These are phyloP conservation scores for Mungos mungo DNA, from an alignment of 2,113 vertebrate species.

Conservation along the genomic window DNA sequence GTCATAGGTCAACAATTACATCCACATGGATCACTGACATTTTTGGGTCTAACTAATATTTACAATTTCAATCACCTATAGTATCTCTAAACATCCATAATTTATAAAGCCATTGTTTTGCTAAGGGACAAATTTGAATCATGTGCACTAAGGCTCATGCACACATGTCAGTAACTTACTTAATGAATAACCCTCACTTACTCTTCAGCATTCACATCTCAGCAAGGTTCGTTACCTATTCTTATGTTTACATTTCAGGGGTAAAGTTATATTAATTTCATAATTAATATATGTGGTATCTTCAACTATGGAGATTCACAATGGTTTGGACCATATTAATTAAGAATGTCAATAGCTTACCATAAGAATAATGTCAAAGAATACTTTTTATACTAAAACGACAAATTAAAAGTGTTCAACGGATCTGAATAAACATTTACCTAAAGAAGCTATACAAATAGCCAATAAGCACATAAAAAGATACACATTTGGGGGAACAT, in stretches of 20 bases:
- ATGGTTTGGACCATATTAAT: not conserved
- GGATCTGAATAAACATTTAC: not conserved
- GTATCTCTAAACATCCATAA: not conserved
- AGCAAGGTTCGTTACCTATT: not conserved
- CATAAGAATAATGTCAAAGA: not conserved
- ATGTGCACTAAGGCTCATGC: not conserved
- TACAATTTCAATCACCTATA: not conserved
- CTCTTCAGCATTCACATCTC: not conserved
- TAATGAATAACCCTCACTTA: not conserved
- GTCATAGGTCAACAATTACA: not conserved
- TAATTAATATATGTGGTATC: not conserved
- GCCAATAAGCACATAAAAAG: not conserved
- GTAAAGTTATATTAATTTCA: not conserved
- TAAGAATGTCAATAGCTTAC: conserved; percentile 7
- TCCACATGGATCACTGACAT: not conserved
- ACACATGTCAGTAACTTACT: not conserved
- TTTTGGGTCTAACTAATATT: not conserved
- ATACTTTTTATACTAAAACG: not conserved
- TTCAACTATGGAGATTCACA: conserved; percentile 17
- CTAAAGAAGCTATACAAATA: conserved; percentile 15
- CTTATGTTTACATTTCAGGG: conserved; percentile 6
- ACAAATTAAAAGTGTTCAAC: not conserved
- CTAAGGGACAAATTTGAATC: not conserved
- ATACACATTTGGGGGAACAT: not conserved
- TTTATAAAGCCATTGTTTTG: conserved; percentile 11